phyloP scores from a whole-genome alignment of 2,797 vertebrate genomes.

The Enteromius afrohamiltoni region DNA sequence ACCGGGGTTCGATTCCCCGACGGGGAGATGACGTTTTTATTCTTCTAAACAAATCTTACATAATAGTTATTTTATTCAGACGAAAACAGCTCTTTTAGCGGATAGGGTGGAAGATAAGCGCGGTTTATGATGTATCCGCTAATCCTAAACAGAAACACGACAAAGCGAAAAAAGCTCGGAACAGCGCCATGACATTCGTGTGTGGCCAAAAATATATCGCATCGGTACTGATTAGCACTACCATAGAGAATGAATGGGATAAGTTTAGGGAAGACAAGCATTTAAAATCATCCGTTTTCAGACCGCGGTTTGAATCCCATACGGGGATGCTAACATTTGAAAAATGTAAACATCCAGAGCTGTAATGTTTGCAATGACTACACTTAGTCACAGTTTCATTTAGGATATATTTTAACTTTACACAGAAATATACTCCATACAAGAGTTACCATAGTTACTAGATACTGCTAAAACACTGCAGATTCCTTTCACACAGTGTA shows the following conservation, averaged over 20 bases:
- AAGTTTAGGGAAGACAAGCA: background rate
- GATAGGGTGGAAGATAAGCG: background rate
- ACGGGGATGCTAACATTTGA: background rate
- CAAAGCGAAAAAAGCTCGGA: background rate
- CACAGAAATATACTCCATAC: background rate
- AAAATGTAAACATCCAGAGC: background rate
- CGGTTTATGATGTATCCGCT: background rate
- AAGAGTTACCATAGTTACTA: background rate
- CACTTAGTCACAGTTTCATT: background rate
- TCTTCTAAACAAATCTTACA: background rate
- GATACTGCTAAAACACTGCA: background rate
- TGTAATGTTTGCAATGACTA: background rate
- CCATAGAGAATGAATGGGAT: background rate
- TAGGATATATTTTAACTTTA: background rate
- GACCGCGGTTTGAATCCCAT: background rate
- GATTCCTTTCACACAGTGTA: background rate
- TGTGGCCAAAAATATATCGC: background rate
- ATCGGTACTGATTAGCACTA: background rate
- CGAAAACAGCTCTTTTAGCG: background rate
- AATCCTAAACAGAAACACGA: background rate
- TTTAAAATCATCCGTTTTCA: background rate
- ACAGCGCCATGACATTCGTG: background rate
- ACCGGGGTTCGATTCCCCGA: slow-evolving; percentile 42
- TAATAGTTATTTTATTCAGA: background rate
- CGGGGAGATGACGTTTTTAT: background rate